Conservation (phyloP, 2,113 vertebrate species). For the Rhadina sibilatrix region DNA sequence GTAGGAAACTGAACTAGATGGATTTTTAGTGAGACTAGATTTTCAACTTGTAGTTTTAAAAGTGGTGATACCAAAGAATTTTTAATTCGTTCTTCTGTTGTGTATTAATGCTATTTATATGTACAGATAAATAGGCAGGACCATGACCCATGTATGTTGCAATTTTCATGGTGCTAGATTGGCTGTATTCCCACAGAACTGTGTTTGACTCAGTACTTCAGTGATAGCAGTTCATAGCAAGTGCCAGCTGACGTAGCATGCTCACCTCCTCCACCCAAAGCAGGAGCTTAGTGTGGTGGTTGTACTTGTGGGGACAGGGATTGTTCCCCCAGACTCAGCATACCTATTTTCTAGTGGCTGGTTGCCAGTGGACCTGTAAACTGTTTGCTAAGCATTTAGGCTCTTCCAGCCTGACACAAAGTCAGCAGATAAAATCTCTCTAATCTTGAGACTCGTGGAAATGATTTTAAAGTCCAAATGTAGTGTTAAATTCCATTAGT, state of each 20-base stretch:
- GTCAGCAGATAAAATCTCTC: not conserved
- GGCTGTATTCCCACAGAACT: not conserved
- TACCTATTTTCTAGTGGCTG: not conserved
- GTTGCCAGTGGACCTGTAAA: not conserved
- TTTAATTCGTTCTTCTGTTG: not conserved
- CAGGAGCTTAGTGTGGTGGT: not conserved
- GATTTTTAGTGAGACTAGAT: not conserved
- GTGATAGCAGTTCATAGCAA: not conserved
- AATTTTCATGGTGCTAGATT: not conserved
- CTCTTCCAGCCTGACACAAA: not conserved
- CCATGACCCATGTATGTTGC: not conserved
- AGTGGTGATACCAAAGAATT: not conserved
- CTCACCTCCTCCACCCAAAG: not conserved
- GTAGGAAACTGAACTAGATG: not conserved
- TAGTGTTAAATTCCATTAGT: not conserved
- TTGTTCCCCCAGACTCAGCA: not conserved
- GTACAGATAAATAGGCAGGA: not conserved
- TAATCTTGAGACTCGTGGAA: not conserved
- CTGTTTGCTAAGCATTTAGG: not conserved
- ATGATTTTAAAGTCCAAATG: not conserved
- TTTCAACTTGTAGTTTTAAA: not conserved
- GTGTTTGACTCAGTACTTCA: not conserved
- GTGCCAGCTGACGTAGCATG: rapidly evolving
- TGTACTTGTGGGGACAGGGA: not conserved
- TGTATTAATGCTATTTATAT: not conserved